Base-by-base conservation (phyloP, 2,113 vertebrate species). In the Loxodonta africana region DNA sequence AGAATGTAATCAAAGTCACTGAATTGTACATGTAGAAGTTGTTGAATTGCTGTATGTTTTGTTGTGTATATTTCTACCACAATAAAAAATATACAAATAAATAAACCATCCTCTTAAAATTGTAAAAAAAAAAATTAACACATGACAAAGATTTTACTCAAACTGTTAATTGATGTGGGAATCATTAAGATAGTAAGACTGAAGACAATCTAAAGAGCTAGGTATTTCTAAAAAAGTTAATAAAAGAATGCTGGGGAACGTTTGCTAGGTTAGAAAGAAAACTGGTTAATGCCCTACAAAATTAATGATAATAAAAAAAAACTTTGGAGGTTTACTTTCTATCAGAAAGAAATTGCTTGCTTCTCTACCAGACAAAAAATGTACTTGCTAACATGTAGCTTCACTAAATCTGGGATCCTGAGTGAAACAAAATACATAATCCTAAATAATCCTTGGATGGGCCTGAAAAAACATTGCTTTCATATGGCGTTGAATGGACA, bases 391-490 rank as follows among this genome's bases (percentile, higher is more conserved):
- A 73, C 12, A 69, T 41, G 41, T 23, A 78, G 69, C 81, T 88
- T 91, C 23, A 78, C 33, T 74, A 67, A 83, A 62, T 73, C 51
- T 51, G 63, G 33, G 30, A 94, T 18, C 9, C 83, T 60, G 60
- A 83, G 71, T 14, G 23, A 93, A 78, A 83, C 37, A 69, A 87
- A 83, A 8, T 83, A 46, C 2, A 74, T 63, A 90, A 84, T 25
- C 17, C 57, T 76, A 88, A 67, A 30, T 80, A 48, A 65, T 81
- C 33, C 15, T 65, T 65, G 18, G 25, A 53, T 4, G 18, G 21
- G 12, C n/a, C 33, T 92, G 63, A 67, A 85, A 95, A 95, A 85
- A 21, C 20, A 74, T 74, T 78, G 44, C 28, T 25, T 93, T 20
- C 21, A 11, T 74, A 26, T 48, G 11, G 37, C 83, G 65, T 26